Evolutionary conservation across 2,888 invertebrate species (phyloP), one percentile per base, ranked within the genome.

Genomic region (Mechanitis mazaeus): DNA sequence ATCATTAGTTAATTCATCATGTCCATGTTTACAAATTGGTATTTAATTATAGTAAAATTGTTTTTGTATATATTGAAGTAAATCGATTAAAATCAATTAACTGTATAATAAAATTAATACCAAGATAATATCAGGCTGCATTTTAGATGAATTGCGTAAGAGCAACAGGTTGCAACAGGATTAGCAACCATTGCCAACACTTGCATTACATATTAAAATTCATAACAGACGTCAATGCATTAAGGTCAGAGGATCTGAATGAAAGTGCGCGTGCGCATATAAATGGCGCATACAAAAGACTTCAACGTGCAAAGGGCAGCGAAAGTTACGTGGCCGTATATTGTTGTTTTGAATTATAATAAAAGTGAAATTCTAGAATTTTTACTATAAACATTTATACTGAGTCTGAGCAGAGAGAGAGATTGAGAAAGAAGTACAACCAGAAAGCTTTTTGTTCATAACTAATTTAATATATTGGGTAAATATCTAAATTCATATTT

Each of bases 231-330:
- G 47, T 4, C 12, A 50, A 50, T 56, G 31, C 56, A 45, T 28
- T 56, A 45, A 56, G 56, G 56, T 56, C 45, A 56, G 45, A 42
- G 56, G 56, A 56, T 56, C 56, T 45, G 45, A 45, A 56, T 20
- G 56, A 45, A 56, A 56, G 35, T 12, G 42, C n/a, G 11, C 9
- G 45, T 42, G 42, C 33, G 9, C 31, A 54, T 45, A 11, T 28
- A 54, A 38, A 28, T n/a, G 54, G 5, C 38, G 33, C 53, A 12
- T 35, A 38, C 33, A 58, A 58, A 61, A 61, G 61, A 61, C 55
- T 55, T 61, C 50, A 61, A 63, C 59, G 59, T 11, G 42, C 55
- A 46, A 50, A 60, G 60, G 60, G 60, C 50, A 54, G 54, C 28
- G 60, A 50, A 60, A 42, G 60, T 53, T 33, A 31, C 7, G 0